Percentiles rank a stretch among this genome's conserved stretches.
Conservation (phyloP, 2,888 invertebrate species). For the Rotaria macrura region DNA sequence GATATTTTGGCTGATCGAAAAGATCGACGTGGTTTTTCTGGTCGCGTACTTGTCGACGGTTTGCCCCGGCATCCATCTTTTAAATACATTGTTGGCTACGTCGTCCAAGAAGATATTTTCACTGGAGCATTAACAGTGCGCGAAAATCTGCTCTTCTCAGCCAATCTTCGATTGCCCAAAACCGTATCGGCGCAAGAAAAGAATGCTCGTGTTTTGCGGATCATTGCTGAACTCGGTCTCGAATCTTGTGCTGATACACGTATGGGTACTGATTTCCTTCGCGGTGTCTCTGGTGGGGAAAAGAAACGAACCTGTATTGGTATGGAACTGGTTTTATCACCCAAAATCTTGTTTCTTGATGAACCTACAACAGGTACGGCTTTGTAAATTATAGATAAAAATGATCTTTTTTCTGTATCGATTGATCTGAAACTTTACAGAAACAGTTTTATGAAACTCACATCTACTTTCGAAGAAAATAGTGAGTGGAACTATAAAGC, state of each 20-base stretch:
- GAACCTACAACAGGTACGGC: conserved; percentile 40
- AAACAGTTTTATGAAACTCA: too few species aligned
- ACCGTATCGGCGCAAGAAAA: conserved; percentile 38
- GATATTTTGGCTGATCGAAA: too few species aligned
- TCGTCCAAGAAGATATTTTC: conserved; percentile 42
- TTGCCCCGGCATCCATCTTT: conserved; percentile 39
- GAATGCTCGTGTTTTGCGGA: conserved; percentile 40
- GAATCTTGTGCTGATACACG: conserved; percentile 44
- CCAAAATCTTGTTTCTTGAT: conserved; percentile 44
- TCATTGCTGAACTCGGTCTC: conserved; percentile 46
- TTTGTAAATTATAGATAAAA: not conserved
- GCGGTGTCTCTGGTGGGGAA: conserved; percentile 51
- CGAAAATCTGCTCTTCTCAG: conserved; percentile 43
- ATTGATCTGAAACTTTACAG: not conserved
- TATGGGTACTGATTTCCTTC: conserved; percentile 47
- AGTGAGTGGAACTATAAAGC: too few species aligned
- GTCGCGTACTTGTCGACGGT: too few species aligned
- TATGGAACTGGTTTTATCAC: conserved; percentile 49
- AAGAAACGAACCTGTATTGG: conserved; percentile 49
- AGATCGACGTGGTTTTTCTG: too few species aligned
- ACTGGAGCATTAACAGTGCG: conserved; percentile 39
- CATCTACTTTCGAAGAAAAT: too few species aligned
- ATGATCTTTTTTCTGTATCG: not conserved
- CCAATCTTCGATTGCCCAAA: conserved; percentile 43
- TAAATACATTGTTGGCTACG: conserved; percentile 49